phyloP scores from a whole-genome alignment of 2,888 invertebrate genomes.

The Eucera pruinosa region DNA sequence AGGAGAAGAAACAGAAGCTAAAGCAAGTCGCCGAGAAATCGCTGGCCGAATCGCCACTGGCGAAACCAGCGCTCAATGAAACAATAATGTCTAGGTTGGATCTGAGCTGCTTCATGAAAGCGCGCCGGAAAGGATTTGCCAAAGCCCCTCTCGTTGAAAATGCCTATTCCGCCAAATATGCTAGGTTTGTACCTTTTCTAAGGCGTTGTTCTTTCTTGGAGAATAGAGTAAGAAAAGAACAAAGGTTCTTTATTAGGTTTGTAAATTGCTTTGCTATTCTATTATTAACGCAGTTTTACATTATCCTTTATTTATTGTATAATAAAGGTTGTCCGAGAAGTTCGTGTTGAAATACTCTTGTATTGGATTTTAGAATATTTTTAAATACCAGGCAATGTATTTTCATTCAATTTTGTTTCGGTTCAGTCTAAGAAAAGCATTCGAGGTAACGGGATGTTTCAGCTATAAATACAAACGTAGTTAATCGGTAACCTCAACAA shows the following conservation, averaged over 20 bases:
- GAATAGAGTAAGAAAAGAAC: background rate
- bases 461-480: no score
- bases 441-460: no score
- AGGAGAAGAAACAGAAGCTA: slow-evolving; percentile 68
- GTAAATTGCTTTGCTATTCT: no score
- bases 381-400: no score
- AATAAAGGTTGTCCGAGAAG: no score
- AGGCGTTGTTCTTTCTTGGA: background rate
- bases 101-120: slow-evolving; percentile 76
- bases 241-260: background rate
- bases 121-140: slow-evolving; percentile 70
- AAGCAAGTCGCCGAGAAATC: slow-evolving; percentile 67
- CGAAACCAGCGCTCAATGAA: slow-evolving; percentile 73
- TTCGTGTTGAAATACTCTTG: no score
- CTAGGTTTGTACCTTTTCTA: slow-evolving; percentile 71
- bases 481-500: no score
- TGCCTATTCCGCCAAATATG: slow-evolving; percentile 73
- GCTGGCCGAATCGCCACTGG: slow-evolving; percentile 57
- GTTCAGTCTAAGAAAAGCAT: no score
- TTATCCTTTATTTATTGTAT: no score
- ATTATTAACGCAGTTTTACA: no score
- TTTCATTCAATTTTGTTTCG: no score
- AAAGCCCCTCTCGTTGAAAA: slow-evolving; percentile 77
- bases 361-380: no score
- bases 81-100: slow-evolving; percentile 76